These are phyloP conservation scores for Lymantria dispar DNA, from an alignment of 2,888 invertebrate species.

Conservation along the genomic window DNA sequence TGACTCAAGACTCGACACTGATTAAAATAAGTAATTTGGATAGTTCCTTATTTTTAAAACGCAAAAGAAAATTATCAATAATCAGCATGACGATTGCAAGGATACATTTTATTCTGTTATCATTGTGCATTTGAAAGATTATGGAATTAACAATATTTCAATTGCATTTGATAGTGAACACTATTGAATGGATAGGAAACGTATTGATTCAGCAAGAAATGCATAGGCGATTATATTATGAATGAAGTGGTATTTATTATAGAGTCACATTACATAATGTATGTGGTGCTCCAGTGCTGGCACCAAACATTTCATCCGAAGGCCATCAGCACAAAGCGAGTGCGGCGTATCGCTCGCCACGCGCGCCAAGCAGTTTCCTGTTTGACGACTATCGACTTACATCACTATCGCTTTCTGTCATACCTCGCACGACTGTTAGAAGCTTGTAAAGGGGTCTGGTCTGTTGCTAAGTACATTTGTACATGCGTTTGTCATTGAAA, in stretches of 20 bases:
- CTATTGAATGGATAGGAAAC: conserved; percentile 34
- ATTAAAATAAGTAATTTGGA: conserved; percentile 58
- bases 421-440: conserved; percentile 73
- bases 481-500: conserved; percentile 64
- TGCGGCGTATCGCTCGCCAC: conserved; percentile 69
- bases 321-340: conserved; percentile 71
- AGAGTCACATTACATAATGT: conserved; percentile 68
- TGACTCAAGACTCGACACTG: conserved; percentile 53
- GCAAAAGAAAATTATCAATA: conserved; percentile 67
- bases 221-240: conserved; percentile 58
- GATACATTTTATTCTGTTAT: conserved; percentile 16
- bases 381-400: conserved; percentile 81
- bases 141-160: not conserved
- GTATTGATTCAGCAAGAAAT: conserved; percentile 49
- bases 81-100: conserved; percentile 54
- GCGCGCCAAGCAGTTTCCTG: conserved; percentile 78
- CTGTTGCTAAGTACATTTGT: conserved; percentile 70
- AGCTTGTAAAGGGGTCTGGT: conserved; percentile 72
- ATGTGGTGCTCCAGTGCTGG: conserved; percentile 54
- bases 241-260: conserved; percentile 71
- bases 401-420: conserved; percentile 81
- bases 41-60: conserved; percentile 62
- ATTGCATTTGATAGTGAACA: not conserved
- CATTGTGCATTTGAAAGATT: no score
- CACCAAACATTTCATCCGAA: conserved; percentile 70